Evolutionary conservation across 2,113 vertebrate genomes (phyloP).

Genomic region (mouse (Mus musculus)): DNA sequence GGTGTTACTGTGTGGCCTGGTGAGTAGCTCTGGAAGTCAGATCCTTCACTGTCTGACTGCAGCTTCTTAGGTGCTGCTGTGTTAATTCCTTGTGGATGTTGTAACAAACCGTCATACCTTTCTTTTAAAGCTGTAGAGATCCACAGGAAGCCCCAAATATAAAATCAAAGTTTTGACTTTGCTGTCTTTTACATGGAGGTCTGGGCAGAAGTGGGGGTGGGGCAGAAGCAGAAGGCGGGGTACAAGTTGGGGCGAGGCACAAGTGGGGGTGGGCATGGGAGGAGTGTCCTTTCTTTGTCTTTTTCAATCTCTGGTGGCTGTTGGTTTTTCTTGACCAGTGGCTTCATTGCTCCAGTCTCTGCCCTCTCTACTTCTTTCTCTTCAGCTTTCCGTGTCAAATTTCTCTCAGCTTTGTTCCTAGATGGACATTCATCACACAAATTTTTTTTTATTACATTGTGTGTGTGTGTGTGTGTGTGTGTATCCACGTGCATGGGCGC

Average conservation of each 20-base stretch:
- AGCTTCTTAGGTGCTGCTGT: background rate
- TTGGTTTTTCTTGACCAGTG: background rate
- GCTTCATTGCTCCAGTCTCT: background rate
- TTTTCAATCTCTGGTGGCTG: background rate
- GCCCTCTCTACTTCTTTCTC: background rate
- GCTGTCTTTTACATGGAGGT: background rate
- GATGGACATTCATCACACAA: background rate
- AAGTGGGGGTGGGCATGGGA: background rate
- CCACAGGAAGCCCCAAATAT: background rate
- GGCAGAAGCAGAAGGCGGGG: no score
- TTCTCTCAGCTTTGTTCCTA: background rate
- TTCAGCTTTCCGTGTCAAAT: background rate
- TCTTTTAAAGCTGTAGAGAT: background rate
- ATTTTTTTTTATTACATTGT: no score
- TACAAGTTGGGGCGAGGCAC: no score
- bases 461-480: no score
- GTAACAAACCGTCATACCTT: background rate
- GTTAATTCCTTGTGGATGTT: background rate
- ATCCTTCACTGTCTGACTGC: background rate
- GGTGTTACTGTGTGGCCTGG: background rate
- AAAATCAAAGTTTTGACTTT: background rate
- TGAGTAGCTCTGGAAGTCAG: background rate
- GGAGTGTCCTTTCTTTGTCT: background rate
- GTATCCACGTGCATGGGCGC: no score
- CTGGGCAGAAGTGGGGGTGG: background rate